A percentile compares a stretch with the other conserved stretches of the same genome.
Conservation (phyloP, 2,113 vertebrate genomes). For the Strix uralensis region DNA sequence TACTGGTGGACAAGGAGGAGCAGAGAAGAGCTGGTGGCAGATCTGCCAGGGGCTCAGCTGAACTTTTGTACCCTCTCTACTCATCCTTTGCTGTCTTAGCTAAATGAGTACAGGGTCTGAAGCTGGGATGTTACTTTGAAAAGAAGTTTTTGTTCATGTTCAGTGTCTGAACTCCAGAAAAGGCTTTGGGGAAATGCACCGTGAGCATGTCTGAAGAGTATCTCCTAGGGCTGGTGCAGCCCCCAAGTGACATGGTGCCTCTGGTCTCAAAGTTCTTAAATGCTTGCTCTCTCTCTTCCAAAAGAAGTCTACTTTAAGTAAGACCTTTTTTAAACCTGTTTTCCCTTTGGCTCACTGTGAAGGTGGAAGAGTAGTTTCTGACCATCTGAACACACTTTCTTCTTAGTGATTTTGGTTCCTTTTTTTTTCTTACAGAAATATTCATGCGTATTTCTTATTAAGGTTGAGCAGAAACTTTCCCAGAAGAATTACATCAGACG, state of each 20-base stretch:
- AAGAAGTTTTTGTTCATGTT: neutral
- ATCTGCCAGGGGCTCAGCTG: neutral
- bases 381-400: neutral
- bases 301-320: neutral
- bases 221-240: neutral
- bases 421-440: neutral
- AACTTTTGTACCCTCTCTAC: neutral
- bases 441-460: neutral
- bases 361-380: neutral
- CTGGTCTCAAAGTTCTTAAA: neutral
- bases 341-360: neutral
- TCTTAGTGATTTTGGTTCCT: neutral
- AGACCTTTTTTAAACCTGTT: neutral
- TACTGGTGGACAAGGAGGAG: neutral
- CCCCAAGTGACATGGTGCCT: fast-evolving
- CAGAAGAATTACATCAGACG: neutral
- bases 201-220: neutral
- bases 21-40: neutral
- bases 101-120: neutral
- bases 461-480: neutral
- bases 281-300: neutral
- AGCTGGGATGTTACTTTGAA: neutral
- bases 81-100: neutral
- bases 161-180: neutral
- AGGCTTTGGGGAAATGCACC: neutral